phyloP scores from a whole-genome alignment of 2,113 vertebrate genomes.

The Candoia aspera region DNA sequence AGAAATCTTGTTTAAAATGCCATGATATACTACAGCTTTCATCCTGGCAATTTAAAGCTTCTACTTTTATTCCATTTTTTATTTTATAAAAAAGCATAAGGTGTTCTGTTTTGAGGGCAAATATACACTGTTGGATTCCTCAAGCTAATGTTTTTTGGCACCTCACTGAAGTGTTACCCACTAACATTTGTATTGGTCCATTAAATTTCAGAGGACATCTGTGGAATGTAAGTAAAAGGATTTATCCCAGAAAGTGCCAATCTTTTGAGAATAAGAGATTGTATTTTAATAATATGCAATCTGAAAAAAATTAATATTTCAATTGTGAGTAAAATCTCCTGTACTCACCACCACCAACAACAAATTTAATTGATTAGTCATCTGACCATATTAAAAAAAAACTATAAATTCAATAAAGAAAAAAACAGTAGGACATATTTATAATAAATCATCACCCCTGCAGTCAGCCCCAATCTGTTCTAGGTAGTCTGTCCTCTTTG shows the following conservation, averaged over 20 bases:
- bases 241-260: neutral
- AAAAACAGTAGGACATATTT: neutral
- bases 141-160: fast-evolving
- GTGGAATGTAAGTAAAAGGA: neutral
- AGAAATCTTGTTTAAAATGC: slow-evolving; percentile 20
- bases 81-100: slow-evolving; percentile 31
- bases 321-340: neutral
- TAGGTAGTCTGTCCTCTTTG: neutral
- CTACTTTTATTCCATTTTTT: fast-evolving
- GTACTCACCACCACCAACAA: neutral
- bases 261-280: fast-evolving
- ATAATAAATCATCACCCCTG: neutral
- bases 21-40: slow-evolving; percentile 41
- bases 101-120: slow-evolving; percentile 1
- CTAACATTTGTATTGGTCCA: neutral
- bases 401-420: neutral
- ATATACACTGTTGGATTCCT: neutral
- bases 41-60: slow-evolving; percentile 37
- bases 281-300: neutral
- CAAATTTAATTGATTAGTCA: neutral
- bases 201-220: slow-evolving; percentile 4
- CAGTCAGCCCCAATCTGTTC: neutral
- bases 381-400: neutral
- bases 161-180: neutral
- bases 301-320: neutral